These are phyloP conservation scores for Boleophthalmus pectinirostris DNA, from an alignment of 2,113 vertebrate species.

Conservation along the genomic window DNA sequence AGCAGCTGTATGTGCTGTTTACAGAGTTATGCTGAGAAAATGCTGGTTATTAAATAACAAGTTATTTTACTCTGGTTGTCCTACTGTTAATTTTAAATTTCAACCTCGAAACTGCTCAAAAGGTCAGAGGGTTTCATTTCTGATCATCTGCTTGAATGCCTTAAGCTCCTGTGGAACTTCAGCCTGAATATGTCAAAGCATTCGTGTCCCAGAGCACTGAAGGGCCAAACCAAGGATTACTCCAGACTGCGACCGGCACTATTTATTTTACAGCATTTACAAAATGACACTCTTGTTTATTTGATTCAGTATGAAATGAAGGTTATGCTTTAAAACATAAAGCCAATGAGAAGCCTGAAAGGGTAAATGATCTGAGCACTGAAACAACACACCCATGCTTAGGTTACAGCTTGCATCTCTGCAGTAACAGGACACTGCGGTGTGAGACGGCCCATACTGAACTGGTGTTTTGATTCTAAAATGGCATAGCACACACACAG, in stretches of 20 bases:
- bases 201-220: constrained; percentile 25
- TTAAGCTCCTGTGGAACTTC: constrained; percentile 53
- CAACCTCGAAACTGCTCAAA: background rate
- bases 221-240: constrained; percentile 42
- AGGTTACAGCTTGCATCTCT: constrained; percentile 22
- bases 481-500: no score
- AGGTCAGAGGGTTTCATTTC: constrained; percentile 22
- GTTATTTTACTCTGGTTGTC: constrained; percentile 38
- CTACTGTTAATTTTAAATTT: constrained; percentile 22
- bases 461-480: background rate
- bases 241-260: constrained; percentile 31
- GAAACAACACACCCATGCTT: constrained; percentile 37
- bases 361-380: constrained; percentile 7
- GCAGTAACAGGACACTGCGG: constrained; percentile 6
- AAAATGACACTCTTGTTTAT: background rate
- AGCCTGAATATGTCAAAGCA: constrained; percentile 34
- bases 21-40: constrained; percentile 47
- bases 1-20: constrained; percentile 53
- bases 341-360: background rate
- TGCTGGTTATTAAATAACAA: constrained; percentile 71
- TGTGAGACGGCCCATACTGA: background rate
- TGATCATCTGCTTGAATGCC: constrained; percentile 52
- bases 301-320: background rate
- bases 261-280: constrained; percentile 30
- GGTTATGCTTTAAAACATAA: no score